Percentiles rank a stretch among this genome's conserved stretches.
phyloP scores from a whole-genome alignment of 2,113 vertebrate species.

The human region DNA sequence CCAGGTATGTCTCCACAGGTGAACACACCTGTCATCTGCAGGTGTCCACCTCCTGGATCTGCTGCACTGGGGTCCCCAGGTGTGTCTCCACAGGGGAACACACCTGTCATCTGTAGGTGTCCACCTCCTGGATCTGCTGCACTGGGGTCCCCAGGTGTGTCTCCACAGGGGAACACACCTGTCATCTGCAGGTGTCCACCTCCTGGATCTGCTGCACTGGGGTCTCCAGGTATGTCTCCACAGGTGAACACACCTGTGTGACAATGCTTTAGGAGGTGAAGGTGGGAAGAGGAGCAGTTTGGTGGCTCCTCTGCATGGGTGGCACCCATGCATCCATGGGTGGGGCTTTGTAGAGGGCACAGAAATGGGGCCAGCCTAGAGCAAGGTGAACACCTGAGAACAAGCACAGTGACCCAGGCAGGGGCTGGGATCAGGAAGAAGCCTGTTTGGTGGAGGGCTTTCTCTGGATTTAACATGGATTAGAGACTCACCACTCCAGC shows the following conservation, averaged over 20 bases:
- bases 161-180: too few species aligned
- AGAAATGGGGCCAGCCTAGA: neutral
- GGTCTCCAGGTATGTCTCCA: neutral
- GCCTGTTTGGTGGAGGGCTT: neutral
- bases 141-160: neutral
- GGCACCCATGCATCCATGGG: too few species aligned
- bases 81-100: neutral
- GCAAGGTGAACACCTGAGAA: too few species aligned
- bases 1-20: neutral
- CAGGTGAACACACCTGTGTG: neutral
- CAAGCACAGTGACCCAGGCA: neutral
- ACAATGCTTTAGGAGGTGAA: neutral
- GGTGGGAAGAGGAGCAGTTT: neutral
- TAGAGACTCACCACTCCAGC: neutral
- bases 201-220: neutral
- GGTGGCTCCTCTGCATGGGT: too few species aligned
- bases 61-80: neutral
- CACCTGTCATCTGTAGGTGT: neutral
- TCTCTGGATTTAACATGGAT: neutral
- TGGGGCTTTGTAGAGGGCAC: too few species aligned
- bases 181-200: neutral
- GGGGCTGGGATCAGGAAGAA: neutral
- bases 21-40: neutral
- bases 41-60: neutral
- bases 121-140: neutral